Evolutionary conservation across 2,797 vertebrate species (phyloP).

Genomic region (Gymnodraco acuticeps): DNA sequence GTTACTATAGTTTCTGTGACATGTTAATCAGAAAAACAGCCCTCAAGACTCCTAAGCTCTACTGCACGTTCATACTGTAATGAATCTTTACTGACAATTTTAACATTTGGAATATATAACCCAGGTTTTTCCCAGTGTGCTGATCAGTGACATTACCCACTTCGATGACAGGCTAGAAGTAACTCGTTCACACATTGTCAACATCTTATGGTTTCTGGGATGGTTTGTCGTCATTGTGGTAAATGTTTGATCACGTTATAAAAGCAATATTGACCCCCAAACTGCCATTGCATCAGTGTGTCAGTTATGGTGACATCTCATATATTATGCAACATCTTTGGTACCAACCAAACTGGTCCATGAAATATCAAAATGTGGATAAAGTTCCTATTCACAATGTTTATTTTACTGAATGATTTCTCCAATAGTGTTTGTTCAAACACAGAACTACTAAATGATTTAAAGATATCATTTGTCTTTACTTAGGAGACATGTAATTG

Average conservation of each 20-base stretch:
- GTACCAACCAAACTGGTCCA: neutral
- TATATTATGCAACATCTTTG: neutral
- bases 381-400: neutral
- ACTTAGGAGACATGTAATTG: constrained; percentile 20
- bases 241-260: neutral
- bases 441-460: neutral
- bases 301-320: too few relatives aligned
- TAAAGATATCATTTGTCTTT: neutral
- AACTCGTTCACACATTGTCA: constrained; percentile 3
- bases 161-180: neutral
- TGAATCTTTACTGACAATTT: neutral
- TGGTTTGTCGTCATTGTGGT: neutral
- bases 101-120: neutral
- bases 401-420: neutral
- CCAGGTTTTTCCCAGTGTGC: neutral
- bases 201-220: neutral
- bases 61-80: neutral
- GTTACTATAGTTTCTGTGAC: neutral
- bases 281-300: neutral
- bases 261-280: neutral
- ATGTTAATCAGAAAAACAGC: neutral
- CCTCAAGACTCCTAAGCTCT: neutral
- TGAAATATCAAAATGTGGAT: neutral
- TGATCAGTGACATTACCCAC: neutral
- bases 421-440: neutral